These are phyloP conservation scores for Andrena bucephala DNA, from an alignment of 2,888 invertebrate genomes.

Conservation along the genomic window DNA sequence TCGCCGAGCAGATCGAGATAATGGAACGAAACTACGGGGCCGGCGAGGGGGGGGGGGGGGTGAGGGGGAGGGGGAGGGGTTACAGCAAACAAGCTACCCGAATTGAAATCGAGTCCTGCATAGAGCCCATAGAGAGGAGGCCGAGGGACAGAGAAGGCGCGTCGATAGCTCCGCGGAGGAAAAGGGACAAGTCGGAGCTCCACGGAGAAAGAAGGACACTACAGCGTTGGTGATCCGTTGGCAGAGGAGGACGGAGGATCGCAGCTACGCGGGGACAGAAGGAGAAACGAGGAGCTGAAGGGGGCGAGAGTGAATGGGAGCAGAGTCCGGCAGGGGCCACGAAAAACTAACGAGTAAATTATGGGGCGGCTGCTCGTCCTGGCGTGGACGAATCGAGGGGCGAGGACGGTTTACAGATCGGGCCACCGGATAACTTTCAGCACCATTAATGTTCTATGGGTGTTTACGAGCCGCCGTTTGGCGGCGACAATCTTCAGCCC, in stretches of 20 bases:
- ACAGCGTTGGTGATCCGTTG: background rate
- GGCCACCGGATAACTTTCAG: constrained; percentile 80
- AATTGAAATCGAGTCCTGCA: constrained; percentile 49
- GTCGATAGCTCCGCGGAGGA: no score
- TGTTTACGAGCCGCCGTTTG: constrained; percentile 73
- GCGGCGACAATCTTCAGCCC: constrained; percentile 70
- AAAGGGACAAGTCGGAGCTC: no score
- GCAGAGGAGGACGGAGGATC: constrained; percentile 4
- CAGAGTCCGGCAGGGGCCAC: constrained; percentile 37
- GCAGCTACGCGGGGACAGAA: constrained; percentile 5
- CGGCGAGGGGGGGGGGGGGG: constrained; percentile 51
- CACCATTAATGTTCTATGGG: constrained; percentile 76
- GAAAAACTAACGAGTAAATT: constrained; percentile 83
- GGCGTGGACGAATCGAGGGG: constrained; percentile 67
- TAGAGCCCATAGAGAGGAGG: background rate
- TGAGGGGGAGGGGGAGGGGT: constrained; percentile 52
- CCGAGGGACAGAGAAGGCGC: no score
- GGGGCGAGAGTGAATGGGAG: constrained; percentile 28
- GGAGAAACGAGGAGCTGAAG: constrained; percentile 16
- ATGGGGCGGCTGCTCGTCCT: constrained; percentile 80
- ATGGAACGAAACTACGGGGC: constrained; percentile 44
- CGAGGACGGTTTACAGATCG: constrained; percentile 74
- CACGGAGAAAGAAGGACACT: background rate
- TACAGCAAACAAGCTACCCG: constrained; percentile 73
- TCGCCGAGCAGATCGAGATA: constrained; percentile 77